Evolutionary conservation across 2,888 invertebrate species (phyloP).

Genomic region (Pterostichus madidus): DNA sequence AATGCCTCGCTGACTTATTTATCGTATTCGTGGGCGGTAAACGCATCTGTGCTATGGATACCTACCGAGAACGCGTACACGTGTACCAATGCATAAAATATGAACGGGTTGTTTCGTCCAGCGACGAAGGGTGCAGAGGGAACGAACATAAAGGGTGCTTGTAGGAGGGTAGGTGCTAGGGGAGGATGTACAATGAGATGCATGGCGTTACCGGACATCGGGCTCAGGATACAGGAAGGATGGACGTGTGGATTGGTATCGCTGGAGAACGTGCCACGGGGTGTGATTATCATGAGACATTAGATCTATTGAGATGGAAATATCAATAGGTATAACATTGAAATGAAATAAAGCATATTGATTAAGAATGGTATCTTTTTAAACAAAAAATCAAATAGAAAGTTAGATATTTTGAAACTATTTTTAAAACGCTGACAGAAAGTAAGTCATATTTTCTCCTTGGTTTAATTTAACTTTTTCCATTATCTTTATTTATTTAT

Average conservation of each 20-base stretch:
- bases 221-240: slow-evolving; percentile 28
- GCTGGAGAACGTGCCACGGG: too few species aligned
- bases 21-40: slow-evolving; percentile 44
- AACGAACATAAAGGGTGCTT: background rate
- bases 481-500: too few species aligned
- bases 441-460: too few species aligned
- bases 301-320: too few species aligned
- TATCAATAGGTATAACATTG: too few species aligned
- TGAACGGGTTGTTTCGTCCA: slow-evolving; percentile 44
- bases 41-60: slow-evolving; percentile 31
- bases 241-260: background rate
- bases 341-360: too few species aligned
- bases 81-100: slow-evolving; percentile 64
- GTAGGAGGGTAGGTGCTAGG: background rate
- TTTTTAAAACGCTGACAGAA: too few species aligned
- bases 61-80: slow-evolving; percentile 37
- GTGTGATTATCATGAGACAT: too few species aligned
- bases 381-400: too few species aligned
- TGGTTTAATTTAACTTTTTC: too few species aligned
- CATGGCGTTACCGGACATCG: slow-evolving; percentile 9
- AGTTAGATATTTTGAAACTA: too few species aligned
- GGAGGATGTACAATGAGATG: slow-evolving; percentile 5
- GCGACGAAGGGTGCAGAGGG: background rate
- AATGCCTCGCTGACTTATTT: slow-evolving; percentile 56
- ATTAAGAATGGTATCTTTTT: too few species aligned